Conservation (phyloP, 2,113 vertebrate species). For the Himantopus leucocephalus region DNA sequence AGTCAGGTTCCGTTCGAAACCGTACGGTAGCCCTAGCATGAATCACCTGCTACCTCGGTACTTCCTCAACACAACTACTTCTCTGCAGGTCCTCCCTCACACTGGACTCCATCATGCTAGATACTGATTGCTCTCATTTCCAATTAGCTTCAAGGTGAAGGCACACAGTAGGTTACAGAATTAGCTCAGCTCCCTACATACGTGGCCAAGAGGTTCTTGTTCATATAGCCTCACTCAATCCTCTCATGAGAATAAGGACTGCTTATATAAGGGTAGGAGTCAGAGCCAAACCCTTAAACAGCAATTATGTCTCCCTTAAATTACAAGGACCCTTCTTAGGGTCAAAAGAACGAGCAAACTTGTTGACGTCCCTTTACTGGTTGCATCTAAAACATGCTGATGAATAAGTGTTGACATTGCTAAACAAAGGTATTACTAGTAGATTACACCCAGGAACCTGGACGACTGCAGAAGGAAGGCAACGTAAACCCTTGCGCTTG, state of each 20-base stretch:
- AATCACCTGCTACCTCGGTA: not conserved
- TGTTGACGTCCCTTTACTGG: not conserved
- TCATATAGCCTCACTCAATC: not conserved
- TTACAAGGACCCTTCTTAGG: not conserved
- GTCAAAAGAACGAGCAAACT: not conserved
- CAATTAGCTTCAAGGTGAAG: not conserved
- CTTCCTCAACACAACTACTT: not conserved
- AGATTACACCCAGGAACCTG: constrained; percentile 75
- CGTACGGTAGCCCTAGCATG: not conserved
- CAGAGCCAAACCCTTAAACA: not conserved
- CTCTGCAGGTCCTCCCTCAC: not conserved
- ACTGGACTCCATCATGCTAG: not conserved
- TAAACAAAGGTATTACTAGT: constrained; percentile 83
- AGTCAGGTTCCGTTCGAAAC: not conserved
- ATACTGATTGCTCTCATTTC: not conserved
- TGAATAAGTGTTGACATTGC: constrained; percentile 80
- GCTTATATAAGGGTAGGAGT: not conserved
- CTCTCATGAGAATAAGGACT: not conserved
- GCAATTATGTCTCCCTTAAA: not conserved
- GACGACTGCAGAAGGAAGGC: constrained; percentile 66
- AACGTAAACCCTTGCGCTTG: constrained; percentile 67
- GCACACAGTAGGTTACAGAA: not conserved
- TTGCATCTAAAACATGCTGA: constrained; percentile 41
- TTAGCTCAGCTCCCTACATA: not conserved
- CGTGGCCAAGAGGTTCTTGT: not conserved